A percentile compares a stretch with the other conserved stretches of the same genome.
phyloP scores from a whole-genome alignment of 2,888 invertebrate species.

The Tetheella fluctuosa region DNA sequence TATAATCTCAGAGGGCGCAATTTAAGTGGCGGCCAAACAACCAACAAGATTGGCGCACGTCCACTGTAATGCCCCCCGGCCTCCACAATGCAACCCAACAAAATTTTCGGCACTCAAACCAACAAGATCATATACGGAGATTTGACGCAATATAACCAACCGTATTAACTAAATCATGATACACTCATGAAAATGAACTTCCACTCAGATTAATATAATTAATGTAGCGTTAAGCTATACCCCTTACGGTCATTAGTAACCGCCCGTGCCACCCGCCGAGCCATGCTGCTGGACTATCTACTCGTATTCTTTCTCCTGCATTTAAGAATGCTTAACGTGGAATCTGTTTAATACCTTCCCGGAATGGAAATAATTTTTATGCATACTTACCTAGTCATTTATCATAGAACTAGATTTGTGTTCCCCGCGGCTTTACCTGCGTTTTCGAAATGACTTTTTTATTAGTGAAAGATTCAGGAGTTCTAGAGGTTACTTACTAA shows the following conservation, averaged over 20 bases:
- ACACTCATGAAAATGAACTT: slow-evolving; percentile 30
- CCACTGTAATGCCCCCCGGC: slow-evolving; percentile 21
- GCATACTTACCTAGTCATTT: too few relatives aligned
- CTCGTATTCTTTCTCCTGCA: neutral
- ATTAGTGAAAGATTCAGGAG: too few relatives aligned
- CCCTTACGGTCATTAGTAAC: slow-evolving; percentile 22
- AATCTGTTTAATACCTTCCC: neutral
- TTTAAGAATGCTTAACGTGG: neutral
- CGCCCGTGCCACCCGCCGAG: neutral
- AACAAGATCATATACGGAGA: neutral
- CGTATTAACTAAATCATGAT: slow-evolving; percentile 10
- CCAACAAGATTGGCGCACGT: slow-evolving; percentile 38
- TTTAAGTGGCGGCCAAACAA: slow-evolving; percentile 27
- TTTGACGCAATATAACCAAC: neutral
- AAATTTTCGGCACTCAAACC: neutral
- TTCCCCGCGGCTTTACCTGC: too few relatives aligned
- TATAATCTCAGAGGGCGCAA: slow-evolving; percentile 33
- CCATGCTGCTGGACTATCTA: slow-evolving; percentile 8
- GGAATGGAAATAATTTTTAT: too few relatives aligned
- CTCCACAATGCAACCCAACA: slow-evolving; percentile 9
- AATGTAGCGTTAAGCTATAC: slow-evolving; percentile 54
- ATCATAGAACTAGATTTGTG: too few relatives aligned
- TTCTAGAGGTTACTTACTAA: too few relatives aligned
- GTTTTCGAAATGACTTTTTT: too few relatives aligned
- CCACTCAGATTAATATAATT: slow-evolving; percentile 41